Evolutionary conservation across 2,888 invertebrate species (phyloP), one percentile per base, ranked within the genome.

Genomic region (Eupithecia insigniata): DNA sequence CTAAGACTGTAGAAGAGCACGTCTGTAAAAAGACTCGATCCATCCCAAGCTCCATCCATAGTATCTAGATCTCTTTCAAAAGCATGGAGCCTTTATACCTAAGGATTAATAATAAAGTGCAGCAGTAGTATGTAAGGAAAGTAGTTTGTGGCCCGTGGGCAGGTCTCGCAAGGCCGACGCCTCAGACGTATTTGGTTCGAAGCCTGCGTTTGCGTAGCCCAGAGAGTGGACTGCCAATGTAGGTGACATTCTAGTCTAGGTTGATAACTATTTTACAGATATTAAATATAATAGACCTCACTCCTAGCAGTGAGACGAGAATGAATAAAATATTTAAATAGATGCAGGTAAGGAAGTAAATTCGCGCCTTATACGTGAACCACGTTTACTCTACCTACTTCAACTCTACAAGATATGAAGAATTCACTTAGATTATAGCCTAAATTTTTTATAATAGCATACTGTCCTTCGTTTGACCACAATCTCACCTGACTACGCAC

Each of bases 61-160:
- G n/a, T 43, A n/a, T 18, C 7, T 43, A n/a, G 43, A 43, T n/a
- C n/a, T 43, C 6, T 10, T 8, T 51, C 10, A 51, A 51, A 51
- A 22, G 10, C 8, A 6, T n/a, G 10, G 22, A 51, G 22, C 46
- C 46, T 46, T 46, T 46, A 8, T 46, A 22, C 46, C 46, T n/a
- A n/a, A n/a, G 46, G 2, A 46, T 43, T 51, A 51, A n/a, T 22
- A 51, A 51, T 46, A 7, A 74, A 67, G 74, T 71, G 67, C n/a
- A 62, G 62, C 32, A 60, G 55, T 69, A 66, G 74, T 71, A 66
- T 70, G 36, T 71, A 66, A 76, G 76, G 78, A 78, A 78, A 78
- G 78, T 77, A 73, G 78, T 76, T 71, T 73, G 76, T 72, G 46
- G 67, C 73, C 72, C 76, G 75, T 70, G 67, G 76, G 75, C 78